Evolutionary conservation across 2,888 invertebrate genomes (phyloP).

Genomic region (Nezara viridula): DNA sequence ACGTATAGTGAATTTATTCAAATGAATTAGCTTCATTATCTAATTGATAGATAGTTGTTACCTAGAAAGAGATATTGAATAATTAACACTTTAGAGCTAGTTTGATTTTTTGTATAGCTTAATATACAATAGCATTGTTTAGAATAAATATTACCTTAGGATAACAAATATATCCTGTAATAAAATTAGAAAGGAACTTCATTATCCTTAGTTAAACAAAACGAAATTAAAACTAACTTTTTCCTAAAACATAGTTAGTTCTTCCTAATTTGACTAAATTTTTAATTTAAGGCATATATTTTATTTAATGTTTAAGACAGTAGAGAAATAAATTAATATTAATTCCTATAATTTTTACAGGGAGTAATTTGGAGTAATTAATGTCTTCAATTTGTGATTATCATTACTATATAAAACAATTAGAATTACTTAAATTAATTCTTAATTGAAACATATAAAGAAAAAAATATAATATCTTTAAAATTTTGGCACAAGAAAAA

Average conservation of each 20-base stretch:
- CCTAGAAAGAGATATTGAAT: neutral
- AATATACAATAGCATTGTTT: neutral
- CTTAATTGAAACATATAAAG: neutral
- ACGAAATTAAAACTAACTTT: neutral
- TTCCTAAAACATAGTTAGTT: too few relatives aligned
- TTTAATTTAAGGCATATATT: neutral
- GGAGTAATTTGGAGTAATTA: too few relatives aligned
- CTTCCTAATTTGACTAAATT: neutral
- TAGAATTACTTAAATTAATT: neutral
- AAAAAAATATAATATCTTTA: neutral
- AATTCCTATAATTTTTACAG: too few relatives aligned
- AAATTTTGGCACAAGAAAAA: conserved; percentile 31
- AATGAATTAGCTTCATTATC: neutral
- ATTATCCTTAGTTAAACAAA: too few relatives aligned
- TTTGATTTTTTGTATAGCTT: neutral
- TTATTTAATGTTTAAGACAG: neutral
- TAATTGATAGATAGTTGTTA: neutral
- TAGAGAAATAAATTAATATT: neutral
- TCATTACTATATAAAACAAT: neutral
- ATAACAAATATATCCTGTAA: neutral
- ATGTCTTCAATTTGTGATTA: neutral
- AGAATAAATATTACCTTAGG: neutral
- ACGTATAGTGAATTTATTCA: neutral
- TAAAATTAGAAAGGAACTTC: too few relatives aligned
- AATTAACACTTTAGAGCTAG: neutral